Conservation (phyloP, 2,888 invertebrate genomes). For the Axea sp. region DNA sequence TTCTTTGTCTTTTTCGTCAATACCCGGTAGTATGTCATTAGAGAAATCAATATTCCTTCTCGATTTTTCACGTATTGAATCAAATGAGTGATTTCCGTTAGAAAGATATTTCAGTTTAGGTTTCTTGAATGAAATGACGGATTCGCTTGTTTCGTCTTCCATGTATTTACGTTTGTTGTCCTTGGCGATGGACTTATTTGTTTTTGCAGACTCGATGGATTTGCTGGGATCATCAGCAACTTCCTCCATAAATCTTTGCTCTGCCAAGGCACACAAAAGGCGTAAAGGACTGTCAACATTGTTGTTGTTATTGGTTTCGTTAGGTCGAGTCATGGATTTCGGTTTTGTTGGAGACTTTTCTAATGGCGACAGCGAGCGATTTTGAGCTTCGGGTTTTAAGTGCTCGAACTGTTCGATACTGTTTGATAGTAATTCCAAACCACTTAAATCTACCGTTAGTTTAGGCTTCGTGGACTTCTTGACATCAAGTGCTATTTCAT, state of each 20-base stretch:
- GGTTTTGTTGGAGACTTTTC: conserved; percentile 80
- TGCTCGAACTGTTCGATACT: conserved; percentile 90
- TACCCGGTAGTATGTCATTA: background rate
- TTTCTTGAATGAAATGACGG: conserved; percentile 23
- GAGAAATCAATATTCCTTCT: conserved; percentile 65
- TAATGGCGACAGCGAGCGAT: conserved; percentile 66
- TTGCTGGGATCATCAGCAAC: conserved; percentile 79
- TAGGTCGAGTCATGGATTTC: conserved; percentile 72
- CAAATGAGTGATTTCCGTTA: conserved; percentile 44
- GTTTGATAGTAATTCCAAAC: conserved; percentile 89
- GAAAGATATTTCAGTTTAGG: conserved; percentile 57
- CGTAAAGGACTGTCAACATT: conserved; percentile 81
- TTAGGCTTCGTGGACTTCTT: conserved; percentile 62
- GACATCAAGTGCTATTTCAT: conserved; percentile 10
- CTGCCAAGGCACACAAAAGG: conserved; percentile 90
- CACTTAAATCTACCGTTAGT: conserved; percentile 85
- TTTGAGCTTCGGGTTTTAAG: conserved; percentile 70
- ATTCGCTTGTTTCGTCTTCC: conserved; percentile 39
- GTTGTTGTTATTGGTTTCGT: conserved; percentile 77
- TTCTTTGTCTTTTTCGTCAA: conserved; percentile 21
- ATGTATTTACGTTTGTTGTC: conserved; percentile 68
- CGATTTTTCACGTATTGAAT: conserved; percentile 61
- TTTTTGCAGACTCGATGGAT: conserved; percentile 22
- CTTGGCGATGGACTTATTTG: conserved; percentile 14
- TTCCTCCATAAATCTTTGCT: conserved; percentile 90